phyloP scores from a whole-genome alignment of 2,113 vertebrate species.

The Sylvietta virens region DNA sequence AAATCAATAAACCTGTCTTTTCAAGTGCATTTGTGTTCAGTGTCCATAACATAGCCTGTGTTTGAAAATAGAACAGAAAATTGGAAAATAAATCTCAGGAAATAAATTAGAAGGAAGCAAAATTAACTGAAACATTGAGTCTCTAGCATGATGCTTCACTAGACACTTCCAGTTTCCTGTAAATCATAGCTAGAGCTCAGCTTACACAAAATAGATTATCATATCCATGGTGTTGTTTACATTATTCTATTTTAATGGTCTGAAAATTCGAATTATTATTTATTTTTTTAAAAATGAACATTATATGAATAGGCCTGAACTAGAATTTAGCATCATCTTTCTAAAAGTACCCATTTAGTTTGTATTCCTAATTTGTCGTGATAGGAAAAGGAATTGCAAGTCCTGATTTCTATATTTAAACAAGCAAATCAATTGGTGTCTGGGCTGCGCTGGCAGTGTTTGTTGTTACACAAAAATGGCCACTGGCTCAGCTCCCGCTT shows the following conservation, averaged over 20 bases:
- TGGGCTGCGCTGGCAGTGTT: not conserved
- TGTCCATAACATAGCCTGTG: not conserved
- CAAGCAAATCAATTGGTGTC: not conserved
- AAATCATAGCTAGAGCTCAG: slow-evolving; percentile 1
- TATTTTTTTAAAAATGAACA: not conserved
- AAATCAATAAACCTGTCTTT: not conserved
- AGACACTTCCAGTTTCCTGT: slow-evolving; percentile 39
- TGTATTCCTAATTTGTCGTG: not conserved
- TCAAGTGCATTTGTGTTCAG: not conserved
- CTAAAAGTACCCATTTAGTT: not conserved
- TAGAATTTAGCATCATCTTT: not conserved
- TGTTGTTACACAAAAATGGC: not conserved
- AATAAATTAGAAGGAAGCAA: slow-evolving; percentile 54
- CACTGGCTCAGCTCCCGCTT: not conserved
- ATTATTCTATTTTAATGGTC: not conserved
- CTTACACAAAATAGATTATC: not conserved
- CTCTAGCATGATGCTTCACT: slow-evolving; percentile 58
- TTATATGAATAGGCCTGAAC: not conserved
- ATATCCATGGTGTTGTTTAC: not conserved
- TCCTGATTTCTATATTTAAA: not conserved
- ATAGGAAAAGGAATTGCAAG: not conserved
- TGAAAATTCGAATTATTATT: not conserved
- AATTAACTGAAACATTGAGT: slow-evolving; percentile 67
- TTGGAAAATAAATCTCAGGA: slow-evolving; percentile 45
- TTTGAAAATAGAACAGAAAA: slow-evolving; percentile 20